Evolutionary conservation across 2,888 invertebrate genomes (phyloP).

Genomic region (Mycalesis mineus): DNA sequence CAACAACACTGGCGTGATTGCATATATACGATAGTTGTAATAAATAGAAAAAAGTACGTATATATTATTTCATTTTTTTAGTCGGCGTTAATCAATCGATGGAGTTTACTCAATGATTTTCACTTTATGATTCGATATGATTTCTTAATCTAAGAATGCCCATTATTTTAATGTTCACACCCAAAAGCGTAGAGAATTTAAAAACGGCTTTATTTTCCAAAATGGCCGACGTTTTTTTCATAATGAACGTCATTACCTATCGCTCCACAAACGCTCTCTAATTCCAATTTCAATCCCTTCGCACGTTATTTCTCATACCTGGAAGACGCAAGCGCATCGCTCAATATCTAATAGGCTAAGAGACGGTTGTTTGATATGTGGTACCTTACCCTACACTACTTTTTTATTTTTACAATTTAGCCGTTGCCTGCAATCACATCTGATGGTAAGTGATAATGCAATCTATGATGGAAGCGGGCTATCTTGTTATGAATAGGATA

Average conservation of each 20-base stretch:
- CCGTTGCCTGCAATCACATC: no score
- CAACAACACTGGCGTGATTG: no score
- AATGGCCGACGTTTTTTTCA: constrained; percentile 41
- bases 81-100: background rate
- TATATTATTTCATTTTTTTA: no score
- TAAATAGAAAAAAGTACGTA: no score
- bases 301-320: constrained; percentile 68
- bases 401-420: no score
- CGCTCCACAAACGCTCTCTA: constrained; percentile 55
- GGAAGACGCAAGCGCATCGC: constrained; percentile 50
- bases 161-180: constrained; percentile 11
- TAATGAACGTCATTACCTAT: constrained; percentile 43
- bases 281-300: constrained; percentile 63
- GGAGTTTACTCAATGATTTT: background rate
- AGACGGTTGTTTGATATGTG: background rate
- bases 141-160: background rate
- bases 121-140: background rate
- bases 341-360: constrained; percentile 30
- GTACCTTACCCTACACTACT: no score
- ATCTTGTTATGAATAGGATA: no score
- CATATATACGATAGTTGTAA: no score
- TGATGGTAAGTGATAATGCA: no score
- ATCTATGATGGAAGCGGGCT: no score
- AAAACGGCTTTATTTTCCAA: constrained; percentile 17
- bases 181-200: constrained; percentile 5